Evolutionary conservation across 2,113 vertebrate species (phyloP), one percentile per base, ranked within the genome.

Genomic region (Pimephales promelas): DNA sequence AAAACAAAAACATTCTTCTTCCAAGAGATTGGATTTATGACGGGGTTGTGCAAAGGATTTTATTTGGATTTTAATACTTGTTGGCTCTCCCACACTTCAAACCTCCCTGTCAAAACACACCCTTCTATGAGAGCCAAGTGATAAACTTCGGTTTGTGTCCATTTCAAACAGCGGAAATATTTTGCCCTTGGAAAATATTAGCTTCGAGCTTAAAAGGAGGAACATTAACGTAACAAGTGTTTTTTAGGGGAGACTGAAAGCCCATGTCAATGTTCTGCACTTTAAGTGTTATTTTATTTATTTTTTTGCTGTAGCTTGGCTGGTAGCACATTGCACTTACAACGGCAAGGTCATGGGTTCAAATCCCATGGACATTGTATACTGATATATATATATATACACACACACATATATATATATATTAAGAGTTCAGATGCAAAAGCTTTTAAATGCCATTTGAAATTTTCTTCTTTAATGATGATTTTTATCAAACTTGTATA

Each of bases 1-100:
- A 73, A 80, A 80, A 84, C 64, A 66, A 83, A 81, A 70, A 56
- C 64, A 81, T 81, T 81, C 22, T 49, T 80, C 43, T 36, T 70
- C 45, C 47, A 56, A 40, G 11, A 40, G 20, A 56, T 56, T 36
- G 28, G 31, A 81, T 81, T 70, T 81, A 81, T 56, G 79, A 54
- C 28, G 57, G 74, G 31, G 22, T 54, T 56, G 64, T 81, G 79
- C 64, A 70, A 81, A 70, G 64, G 11, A 28, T 81, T 36, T 81
- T 81, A 70, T 81, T 81, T 47, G 47, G 31, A 71, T 81, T 81
- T 81, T 81, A 56, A 81, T 70, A 36, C 79, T 68, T 34, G 43
- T 80, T 80, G 78, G 45, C 78, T 68, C 61, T 68, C 78, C 26
- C 43, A 34, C 26, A 0, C 61, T 64, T 80, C 20, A 31, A 52